Evolutionary conservation across 2,113 vertebrate species (phyloP).

Genomic region (Acanthochromis polyacanthus): DNA sequence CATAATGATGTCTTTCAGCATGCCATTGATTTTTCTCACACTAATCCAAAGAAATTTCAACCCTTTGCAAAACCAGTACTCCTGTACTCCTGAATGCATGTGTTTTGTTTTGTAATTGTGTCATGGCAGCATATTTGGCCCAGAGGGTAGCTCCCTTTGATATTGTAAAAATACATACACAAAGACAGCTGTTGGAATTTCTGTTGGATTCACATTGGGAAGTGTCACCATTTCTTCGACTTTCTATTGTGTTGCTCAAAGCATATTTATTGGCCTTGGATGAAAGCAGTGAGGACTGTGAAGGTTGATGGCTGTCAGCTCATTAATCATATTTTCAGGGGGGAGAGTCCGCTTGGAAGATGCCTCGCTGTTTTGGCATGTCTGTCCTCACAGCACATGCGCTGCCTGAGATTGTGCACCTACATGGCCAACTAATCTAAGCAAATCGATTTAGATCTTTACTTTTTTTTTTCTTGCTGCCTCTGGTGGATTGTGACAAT

Average conservation of each 20-base stretch:
- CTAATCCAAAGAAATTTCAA: neutral
- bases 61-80: neutral
- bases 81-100: slow-evolving; percentile 28
- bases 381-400: slow-evolving; percentile 34
- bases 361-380: slow-evolving; percentile 33
- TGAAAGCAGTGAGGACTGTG: slow-evolving; percentile 64
- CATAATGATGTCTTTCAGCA: slow-evolving; percentile 9
- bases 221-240: slow-evolving; percentile 50
- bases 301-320: slow-evolving; percentile 72
- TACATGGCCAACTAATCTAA: slow-evolving; percentile 8
- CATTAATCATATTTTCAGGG: slow-evolving; percentile 76
- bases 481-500: slow-evolving; percentile 4
- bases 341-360: slow-evolving; percentile 34
- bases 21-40: neutral
- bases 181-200: slow-evolving; percentile 50
- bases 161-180: slow-evolving; percentile 60
- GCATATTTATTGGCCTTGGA: slow-evolving; percentile 65
- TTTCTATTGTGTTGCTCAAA: slow-evolving; percentile 56
- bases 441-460: slow-evolving; percentile 3
- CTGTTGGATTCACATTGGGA: slow-evolving; percentile 45
- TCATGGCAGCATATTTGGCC: slow-evolving; percentile 53
- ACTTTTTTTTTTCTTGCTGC: neutral
- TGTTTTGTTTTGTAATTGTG: slow-evolving; percentile 53
- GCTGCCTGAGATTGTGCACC: slow-evolving; percentile 8
- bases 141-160: slow-evolving; percentile 59